Conservation (phyloP, 2,797 vertebrate genomes). For the Enteromius argenteus region DNA sequence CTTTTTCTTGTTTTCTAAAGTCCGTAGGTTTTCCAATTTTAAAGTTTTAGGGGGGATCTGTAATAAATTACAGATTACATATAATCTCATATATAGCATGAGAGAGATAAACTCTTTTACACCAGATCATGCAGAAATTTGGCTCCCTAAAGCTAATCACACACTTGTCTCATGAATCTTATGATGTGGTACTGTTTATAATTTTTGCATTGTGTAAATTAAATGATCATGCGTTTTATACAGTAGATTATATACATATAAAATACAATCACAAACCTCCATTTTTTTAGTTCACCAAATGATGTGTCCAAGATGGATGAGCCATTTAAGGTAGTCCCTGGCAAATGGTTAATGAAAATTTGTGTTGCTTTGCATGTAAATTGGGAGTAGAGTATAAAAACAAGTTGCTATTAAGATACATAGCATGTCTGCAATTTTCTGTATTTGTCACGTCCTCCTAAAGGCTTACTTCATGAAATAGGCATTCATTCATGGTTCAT, state of each 20-base stretch:
- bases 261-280: neutral
- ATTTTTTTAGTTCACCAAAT: neutral
- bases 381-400: slow-evolving; percentile 47
- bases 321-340: slow-evolving; percentile 46
- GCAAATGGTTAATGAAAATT: slow-evolving; percentile 64
- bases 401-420: slow-evolving; percentile 66
- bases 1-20: slow-evolving; percentile 29
- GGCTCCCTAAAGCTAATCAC: neutral
- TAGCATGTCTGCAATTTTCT: slow-evolving; percentile 22
- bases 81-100: neutral
- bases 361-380: slow-evolving; percentile 66
- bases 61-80: neutral
- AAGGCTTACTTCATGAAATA: slow-evolving; percentile 46
- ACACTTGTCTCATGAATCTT: neutral
- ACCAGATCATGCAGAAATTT: neutral
- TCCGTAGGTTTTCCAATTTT: neutral
- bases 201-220: neutral
- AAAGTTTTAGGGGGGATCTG: neutral
- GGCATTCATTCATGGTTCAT: slow-evolving; percentile 46
- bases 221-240: neutral
- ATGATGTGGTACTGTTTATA: neutral
- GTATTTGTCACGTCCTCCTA: neutral
- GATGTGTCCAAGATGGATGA: neutral
- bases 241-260: neutral
- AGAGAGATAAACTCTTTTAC: neutral